phyloP scores from a whole-genome alignment of 1,140 invertebrate genomes.

The Aphidius ervi region DNA sequence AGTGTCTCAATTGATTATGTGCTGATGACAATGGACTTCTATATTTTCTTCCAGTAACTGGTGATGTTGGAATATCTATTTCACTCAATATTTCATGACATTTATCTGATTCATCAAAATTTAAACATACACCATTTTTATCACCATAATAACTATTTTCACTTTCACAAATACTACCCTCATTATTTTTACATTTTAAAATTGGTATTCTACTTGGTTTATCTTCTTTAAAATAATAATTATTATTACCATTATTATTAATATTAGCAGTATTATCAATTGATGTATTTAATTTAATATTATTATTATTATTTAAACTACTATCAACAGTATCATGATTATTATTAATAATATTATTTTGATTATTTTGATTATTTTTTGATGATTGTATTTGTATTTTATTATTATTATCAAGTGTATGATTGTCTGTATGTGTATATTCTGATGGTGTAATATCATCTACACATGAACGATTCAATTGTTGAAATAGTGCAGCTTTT shows the following conservation, averaged over 20 bases:
- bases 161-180: conserved; percentile 33
- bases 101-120: conserved; percentile 32
- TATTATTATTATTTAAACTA: conserved; percentile 4
- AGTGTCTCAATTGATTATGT: conserved; percentile 29
- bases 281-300: conserved; percentile 4
- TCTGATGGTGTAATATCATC: conserved; percentile 7
- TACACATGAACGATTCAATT: conserved; percentile 37
- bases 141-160: conserved; percentile 28
- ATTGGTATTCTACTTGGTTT: conserved; percentile 45
- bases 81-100: conserved; percentile 24
- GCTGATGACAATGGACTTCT: conserved; percentile 37
- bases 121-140: conserved; percentile 31
- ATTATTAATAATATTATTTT: conserved; percentile 5
- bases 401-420: conserved; percentile 14
- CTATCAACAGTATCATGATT: conserved; percentile 14
- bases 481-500: conserved; percentile 56
- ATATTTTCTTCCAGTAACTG: conserved; percentile 45
- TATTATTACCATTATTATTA: conserved; percentile 14
- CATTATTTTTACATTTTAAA: conserved; percentile 34
- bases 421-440: conserved; percentile 18
- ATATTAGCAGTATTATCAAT: conserved; percentile 14
- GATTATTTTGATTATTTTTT: background rate
- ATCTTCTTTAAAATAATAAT: conserved; percentile 20
- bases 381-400: background rate
- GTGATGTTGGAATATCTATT: conserved; percentile 40